Base-by-base conservation (phyloP, 92 coral and sea anemone genomes). In the Zoanthus sansibaricus region DNA sequence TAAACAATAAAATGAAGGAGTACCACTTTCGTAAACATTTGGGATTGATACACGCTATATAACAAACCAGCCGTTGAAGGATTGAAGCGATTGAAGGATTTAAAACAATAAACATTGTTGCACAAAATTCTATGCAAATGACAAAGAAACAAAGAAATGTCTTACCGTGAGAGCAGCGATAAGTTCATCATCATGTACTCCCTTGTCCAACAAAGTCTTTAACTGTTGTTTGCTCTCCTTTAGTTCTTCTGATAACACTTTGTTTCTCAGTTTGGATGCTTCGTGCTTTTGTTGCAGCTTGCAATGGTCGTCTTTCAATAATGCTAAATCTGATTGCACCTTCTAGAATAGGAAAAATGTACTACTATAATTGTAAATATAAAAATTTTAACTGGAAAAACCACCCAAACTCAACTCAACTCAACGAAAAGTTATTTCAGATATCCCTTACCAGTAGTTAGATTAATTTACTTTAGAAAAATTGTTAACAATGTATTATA, bases 131-230 rank as follows among this genome's bases (percentile, higher is more conserved):
- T 25, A 25, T 25, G 25, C 25, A 25, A 25, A 25, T 25, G 14
- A 69, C 1, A 72, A 9, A 33, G 8, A 21, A 70, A 46, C 47
- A 30, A 15, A 25, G 20, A 1, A 8, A 12, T 9, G 4, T 68
- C 72, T 86, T 86, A 97, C 99, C 99, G 93, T 97, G 6, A 97
- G 96, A 51, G 98, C 99, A 1, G 94, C 94, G 82, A 97, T 92
- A 18, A 97, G 95, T 82, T 97, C 98, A 48, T 97, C 97, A 55
- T 97, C 99, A 69, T 97, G 99, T n/a, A 94, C 86, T 70, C 99
- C 99, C 84, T 97, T 97, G 83, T 97, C 99, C 76, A 95, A 72
- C 61, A 97, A 93, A 46, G 96, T 97, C 73, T 97, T 96, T 7
- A 90, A 77, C 91, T 95, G 98, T 37, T 91, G 91, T 90, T 97